Conservation (phyloP, 1,140 invertebrate genomes). For the Bicyclus anynana region DNA sequence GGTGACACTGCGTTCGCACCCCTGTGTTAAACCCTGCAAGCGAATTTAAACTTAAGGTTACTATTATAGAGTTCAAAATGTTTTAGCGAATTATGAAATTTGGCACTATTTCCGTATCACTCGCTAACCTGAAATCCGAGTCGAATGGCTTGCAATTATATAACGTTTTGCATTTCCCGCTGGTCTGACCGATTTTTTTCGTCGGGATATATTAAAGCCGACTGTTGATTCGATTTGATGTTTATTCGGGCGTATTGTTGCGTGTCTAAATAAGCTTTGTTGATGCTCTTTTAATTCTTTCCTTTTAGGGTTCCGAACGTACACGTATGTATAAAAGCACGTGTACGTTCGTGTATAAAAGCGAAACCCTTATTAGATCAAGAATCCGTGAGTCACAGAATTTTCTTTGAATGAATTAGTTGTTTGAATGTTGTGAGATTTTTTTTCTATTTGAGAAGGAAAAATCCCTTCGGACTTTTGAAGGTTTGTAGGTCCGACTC, state of each 20-base stretch:
- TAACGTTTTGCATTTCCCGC: conserved; percentile 27
- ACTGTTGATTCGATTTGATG: not conserved
- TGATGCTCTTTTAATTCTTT: not conserved
- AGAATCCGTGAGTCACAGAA: too few relatives aligned
- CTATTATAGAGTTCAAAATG: conserved; percentile 9
- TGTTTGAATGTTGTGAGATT: too few relatives aligned
- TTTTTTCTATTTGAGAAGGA: too few relatives aligned
- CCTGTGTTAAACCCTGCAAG: conserved; percentile 15
- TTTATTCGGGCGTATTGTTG: not conserved
- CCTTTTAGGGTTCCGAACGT: too few relatives aligned
- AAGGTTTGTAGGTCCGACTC: too few relatives aligned
- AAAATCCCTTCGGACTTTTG: too few relatives aligned
- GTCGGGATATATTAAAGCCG: conserved; percentile 8
- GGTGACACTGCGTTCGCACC: conserved; percentile 31
- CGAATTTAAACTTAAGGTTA: conserved; percentile 5
- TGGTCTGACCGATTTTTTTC: conserved; percentile 23
- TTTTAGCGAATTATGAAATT: conserved; percentile 5
- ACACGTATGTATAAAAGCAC: too few relatives aligned
- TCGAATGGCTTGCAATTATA: conserved; percentile 37
- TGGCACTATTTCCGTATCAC: conserved; percentile 23
- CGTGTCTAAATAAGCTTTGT: not conserved
- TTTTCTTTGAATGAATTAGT: too few relatives aligned
- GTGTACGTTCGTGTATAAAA: too few relatives aligned
- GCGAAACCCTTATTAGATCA: too few relatives aligned
- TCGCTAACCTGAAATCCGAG: conserved; percentile 24